phyloP scores from a whole-genome alignment of 30 jellyfish, hydroid and myxozoan species.

The Rhopilema esculentum region DNA sequence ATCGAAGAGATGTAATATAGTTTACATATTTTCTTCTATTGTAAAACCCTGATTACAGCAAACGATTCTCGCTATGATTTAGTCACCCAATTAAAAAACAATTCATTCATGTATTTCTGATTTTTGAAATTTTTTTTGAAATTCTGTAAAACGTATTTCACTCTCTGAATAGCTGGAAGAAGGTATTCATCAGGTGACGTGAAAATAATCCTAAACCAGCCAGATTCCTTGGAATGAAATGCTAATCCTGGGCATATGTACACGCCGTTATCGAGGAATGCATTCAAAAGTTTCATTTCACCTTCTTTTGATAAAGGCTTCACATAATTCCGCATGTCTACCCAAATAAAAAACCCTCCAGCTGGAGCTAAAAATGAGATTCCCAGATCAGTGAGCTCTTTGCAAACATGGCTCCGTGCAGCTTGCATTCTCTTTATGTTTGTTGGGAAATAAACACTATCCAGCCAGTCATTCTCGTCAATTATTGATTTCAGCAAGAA shows the following conservation, averaged over 20 bases:
- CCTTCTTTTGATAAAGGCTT: conserved; percentile 48
- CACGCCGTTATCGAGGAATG: conserved; percentile 58
- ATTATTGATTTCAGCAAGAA: conserved; percentile 40
- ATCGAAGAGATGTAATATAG: too few species aligned
- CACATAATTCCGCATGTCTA: conserved; percentile 33
- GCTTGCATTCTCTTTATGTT: conserved; percentile 40
- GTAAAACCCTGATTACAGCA: too few species aligned
- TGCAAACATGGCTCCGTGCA: conserved; percentile 29
- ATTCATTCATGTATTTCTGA: conserved; percentile 21
- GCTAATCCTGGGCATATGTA: conserved; percentile 81
- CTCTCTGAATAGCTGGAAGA: conserved; percentile 39
- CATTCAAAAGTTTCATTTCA: conserved; percentile 67
- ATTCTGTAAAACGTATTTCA: conserved; percentile 23
- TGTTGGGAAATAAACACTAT: conserved; percentile 49
- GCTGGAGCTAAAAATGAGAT: conserved; percentile 22
- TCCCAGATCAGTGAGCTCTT: conserved; percentile 37
- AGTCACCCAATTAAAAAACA: conserved; percentile 52
- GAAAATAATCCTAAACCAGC: conserved; percentile 84
- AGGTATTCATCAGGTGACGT: conserved; percentile 11
- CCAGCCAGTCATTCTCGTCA: conserved; percentile 76
- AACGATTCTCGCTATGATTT: conserved; percentile 38
- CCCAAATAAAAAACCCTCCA: conserved; percentile 80
- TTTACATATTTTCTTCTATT: too few species aligned
- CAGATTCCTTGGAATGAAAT: conserved; percentile 63
- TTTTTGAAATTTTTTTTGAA: background rate